Evolutionary conservation across 1,140 invertebrate species (phyloP).

Genomic region (Adelges cooleyi): DNA sequence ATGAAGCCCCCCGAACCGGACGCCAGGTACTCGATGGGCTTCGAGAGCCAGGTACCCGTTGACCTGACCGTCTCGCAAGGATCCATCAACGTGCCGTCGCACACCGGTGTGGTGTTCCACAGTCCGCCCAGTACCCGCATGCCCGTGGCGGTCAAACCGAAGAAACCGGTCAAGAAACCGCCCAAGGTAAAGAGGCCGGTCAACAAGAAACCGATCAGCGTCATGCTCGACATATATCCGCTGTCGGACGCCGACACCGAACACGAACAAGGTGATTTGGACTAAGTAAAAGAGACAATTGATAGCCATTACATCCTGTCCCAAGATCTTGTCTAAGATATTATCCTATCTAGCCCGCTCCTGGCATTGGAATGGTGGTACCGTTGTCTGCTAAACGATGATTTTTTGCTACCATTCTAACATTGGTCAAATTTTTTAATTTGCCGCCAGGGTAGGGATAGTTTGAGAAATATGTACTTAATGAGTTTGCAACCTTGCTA

Average conservation of each 20-base stretch:
- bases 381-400: too few species aligned
- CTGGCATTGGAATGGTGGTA: too few species aligned
- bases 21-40: not conserved
- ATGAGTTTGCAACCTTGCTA: too few species aligned
- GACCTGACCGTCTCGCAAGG: not conserved
- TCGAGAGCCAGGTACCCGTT: not conserved
- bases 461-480: too few species aligned
- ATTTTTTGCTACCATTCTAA: too few species aligned
- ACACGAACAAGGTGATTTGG: not conserved
- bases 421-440: too few species aligned
- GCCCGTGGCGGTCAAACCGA: not conserved
- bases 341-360: too few species aligned
- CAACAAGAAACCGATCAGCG: conserved; percentile 4
- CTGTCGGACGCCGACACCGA: not conserved
- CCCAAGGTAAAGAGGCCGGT: not conserved
- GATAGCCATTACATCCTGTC: too few species aligned
- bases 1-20: conserved; percentile 1
- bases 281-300: too few species aligned
- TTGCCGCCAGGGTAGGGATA: too few species aligned
- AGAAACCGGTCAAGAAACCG: not conserved
- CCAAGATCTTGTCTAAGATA: too few species aligned
- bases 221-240: conserved; percentile 11
- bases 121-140: not conserved
- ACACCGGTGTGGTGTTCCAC: conserved; percentile 3
- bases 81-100: not conserved